Conservation (phyloP, 2,888 invertebrate species). For the Drosophila nigricruria region DNA sequence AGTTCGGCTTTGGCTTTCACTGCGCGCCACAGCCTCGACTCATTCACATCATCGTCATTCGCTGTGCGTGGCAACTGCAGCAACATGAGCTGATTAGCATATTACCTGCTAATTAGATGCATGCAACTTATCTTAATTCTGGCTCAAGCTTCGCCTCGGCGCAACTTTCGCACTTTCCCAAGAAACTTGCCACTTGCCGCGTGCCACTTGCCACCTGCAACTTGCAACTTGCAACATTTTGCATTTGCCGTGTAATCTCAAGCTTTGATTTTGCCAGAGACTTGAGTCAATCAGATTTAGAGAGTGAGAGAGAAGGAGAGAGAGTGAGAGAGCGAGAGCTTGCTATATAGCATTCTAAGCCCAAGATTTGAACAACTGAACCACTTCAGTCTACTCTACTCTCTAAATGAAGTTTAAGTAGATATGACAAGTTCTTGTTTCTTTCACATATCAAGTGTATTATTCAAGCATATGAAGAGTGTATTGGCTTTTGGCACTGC, state of each 20-base stretch:
- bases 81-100: conserved; percentile 73
- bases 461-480: too few relatives aligned
- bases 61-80: conserved; percentile 50
- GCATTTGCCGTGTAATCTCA: conserved; percentile 16
- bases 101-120: conserved; percentile 80
- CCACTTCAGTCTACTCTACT: too few relatives aligned
- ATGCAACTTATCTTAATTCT: conserved; percentile 82
- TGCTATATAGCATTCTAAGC: too few relatives aligned
- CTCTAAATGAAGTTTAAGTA: too few relatives aligned
- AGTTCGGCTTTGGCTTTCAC: not conserved
- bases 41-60: conserved; percentile 5
- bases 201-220: not conserved
- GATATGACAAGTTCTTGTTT: too few relatives aligned
- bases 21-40: not conserved
- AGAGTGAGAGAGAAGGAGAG: too few relatives aligned
- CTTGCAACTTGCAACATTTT: conserved; percentile 3
- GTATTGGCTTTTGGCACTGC: too few relatives aligned
- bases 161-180: conserved; percentile 54
- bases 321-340: not conserved
- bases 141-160: conserved; percentile 34
- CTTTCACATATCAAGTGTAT: too few relatives aligned
- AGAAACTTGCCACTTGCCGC: conserved; percentile 17
- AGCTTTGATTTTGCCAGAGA: not conserved
- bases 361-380: too few relatives aligned
- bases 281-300: not conserved